Base-by-base conservation (phyloP, 2,113 vertebrate genomes). In the Epinephelus lanceolatus region DNA sequence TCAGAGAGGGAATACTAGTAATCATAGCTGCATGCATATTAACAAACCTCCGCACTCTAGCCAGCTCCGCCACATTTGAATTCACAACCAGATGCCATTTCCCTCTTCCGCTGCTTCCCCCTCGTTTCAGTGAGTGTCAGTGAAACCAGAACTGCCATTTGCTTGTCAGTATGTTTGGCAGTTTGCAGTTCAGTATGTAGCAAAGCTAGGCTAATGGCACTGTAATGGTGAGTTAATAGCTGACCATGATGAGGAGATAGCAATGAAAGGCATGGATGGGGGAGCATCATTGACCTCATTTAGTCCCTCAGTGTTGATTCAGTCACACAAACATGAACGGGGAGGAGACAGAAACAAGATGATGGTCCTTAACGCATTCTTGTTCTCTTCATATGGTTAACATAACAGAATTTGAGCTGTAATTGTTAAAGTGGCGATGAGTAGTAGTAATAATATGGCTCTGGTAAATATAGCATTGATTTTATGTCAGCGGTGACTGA, bases 391-490 rank as follows among this genome's bases (percentile, higher is more conserved):
- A 19, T 55, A 57, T 60, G 61, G 63, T 60, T 62, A 55, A 62
- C 47, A 76, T 60, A 30, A 52, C 8, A 63, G 70, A 70, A 51
- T 61, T 27, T 71, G 55, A 62, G 52, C 56, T 49, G 47, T 25
- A 57, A 53, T 86, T 77, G 72, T 81, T 76, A 45, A 84, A 80
- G 62, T 68, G 71, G 71, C 23, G 0, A 57, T 80, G 76, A 83
- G 74, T 72, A 42, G 86, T 66, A 56, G 73, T 68, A 74, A 85
- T 78, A 79, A 60, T 65, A 78, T 73, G 33, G 37, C 5, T 30
- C 30, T 45, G 56, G 85, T 92, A 78, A 89, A 86, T 82, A 71
- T 59, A 77, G 86, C 80, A 92, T 90, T 89, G 85, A 90, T 92
- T 91, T 86, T 68, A 75, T 87, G 87, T 84, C 85, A 59, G 52